Conservation (phyloP, 2,113 vertebrate genomes). For the Acanthochromis polyacanthus region DNA sequence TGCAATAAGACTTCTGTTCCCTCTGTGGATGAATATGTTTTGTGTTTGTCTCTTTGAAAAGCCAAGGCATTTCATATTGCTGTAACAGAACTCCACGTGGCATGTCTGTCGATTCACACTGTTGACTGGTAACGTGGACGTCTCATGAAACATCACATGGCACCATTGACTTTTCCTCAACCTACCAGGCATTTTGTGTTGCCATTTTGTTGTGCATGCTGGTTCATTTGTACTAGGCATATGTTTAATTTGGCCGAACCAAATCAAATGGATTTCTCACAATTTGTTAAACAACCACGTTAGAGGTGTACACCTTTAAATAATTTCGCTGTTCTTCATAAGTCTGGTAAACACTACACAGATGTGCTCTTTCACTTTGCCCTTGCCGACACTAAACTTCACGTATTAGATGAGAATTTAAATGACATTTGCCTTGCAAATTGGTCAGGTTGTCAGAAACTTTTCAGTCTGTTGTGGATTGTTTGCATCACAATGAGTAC, state of each 20-base stretch:
- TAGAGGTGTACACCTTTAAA: background rate
- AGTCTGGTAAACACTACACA: conserved; percentile 29
- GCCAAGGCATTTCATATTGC: conserved; percentile 78
- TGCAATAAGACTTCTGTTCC: conserved; percentile 81
- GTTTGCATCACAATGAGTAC: conserved; percentile 41
- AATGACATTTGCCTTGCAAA: conserved; percentile 48
- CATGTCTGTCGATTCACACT: conserved; percentile 51
- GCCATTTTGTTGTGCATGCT: conserved; percentile 43
- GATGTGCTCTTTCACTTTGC: conserved; percentile 36
- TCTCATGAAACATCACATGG: conserved; percentile 34
- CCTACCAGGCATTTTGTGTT: conserved; percentile 32
- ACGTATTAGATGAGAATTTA: conserved; percentile 10
- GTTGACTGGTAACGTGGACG: conserved; percentile 31
- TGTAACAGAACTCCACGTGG: conserved; percentile 62
- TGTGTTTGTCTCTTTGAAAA: conserved; percentile 63
- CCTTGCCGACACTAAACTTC: conserved; percentile 10
- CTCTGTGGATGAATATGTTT: conserved; percentile 58
- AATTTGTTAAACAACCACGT: background rate
- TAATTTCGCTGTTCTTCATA: background rate
- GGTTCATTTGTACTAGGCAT: conserved; percentile 20
- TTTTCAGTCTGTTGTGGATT: conserved; percentile 22
- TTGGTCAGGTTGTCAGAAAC: conserved; percentile 35
- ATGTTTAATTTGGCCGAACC: conserved; percentile 20
- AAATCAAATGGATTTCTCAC: background rate
- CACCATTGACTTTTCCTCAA: conserved; percentile 46